Percentiles rank a stretch among this genome's conserved stretches.
Conservation (phyloP, 2,888 invertebrate species). For the Apamea sordens region DNA sequence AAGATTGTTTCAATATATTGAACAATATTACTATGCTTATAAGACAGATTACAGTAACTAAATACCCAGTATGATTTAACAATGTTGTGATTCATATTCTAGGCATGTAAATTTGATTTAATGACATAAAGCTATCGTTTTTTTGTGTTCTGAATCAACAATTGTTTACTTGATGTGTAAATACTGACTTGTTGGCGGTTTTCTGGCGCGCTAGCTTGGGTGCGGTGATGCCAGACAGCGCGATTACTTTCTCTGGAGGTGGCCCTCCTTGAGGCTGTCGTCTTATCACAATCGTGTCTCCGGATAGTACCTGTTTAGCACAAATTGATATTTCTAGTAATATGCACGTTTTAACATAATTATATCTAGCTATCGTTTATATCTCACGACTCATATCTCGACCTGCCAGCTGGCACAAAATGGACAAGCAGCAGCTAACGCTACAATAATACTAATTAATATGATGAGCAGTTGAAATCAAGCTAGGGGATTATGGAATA, state of each 20-base stretch:
- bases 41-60: neutral
- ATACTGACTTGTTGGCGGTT: slow-evolving; percentile 84
- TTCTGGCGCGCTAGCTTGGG: slow-evolving; percentile 93
- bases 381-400: slow-evolving; percentile 20
- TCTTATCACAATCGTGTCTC: slow-evolving; percentile 98
- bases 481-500: slow-evolving; percentile 5
- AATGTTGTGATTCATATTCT: slow-evolving; percentile 23
- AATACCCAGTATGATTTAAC: neutral
- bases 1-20: neutral
- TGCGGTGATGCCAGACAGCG: slow-evolving; percentile 97
- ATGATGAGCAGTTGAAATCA: slow-evolving; percentile 25
- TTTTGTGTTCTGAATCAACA: slow-evolving; percentile 34
- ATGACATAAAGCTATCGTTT: slow-evolving; percentile 43
- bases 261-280: slow-evolving; percentile 96
- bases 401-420: slow-evolving; percentile 55
- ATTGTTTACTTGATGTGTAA: slow-evolving; percentile 27
- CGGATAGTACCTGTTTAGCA: slow-evolving; percentile 95
- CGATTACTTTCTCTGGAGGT: slow-evolving; percentile 97
- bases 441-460: slow-evolving; percentile 27
- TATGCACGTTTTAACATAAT: slow-evolving; percentile 28
- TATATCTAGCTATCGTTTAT: slow-evolving; percentile 5
- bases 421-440: slow-evolving; percentile 23
- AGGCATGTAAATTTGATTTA: slow-evolving; percentile 17
- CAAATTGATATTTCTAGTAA: slow-evolving; percentile 34
- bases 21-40: neutral